These are phyloP conservation scores for Anas flavirostris DNA, from an alignment of 2,797 vertebrate genomes.

Conservation along the genomic window DNA sequence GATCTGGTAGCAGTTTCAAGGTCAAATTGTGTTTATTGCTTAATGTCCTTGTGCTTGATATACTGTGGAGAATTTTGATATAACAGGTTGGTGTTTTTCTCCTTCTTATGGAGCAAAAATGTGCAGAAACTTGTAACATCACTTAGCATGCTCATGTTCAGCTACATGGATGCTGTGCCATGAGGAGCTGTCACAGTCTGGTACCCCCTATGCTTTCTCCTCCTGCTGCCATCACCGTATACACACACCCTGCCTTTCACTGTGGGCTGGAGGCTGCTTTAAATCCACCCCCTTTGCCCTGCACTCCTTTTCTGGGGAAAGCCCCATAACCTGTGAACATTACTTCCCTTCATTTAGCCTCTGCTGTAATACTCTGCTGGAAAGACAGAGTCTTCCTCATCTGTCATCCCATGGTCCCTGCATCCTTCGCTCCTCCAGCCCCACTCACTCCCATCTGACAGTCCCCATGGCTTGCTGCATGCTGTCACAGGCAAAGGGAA, in stretches of 20 bases:
- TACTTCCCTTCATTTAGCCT: neutral
- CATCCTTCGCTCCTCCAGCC: neutral
- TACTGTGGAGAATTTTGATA: neutral
- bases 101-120: neutral
- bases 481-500: neutral
- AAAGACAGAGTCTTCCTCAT: neutral
- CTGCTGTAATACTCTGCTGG: neutral
- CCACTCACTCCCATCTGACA: neutral
- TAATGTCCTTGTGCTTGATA: neutral
- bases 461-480: neutral
- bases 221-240: neutral
- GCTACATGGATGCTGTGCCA: fast-evolving
- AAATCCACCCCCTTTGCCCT: neutral
- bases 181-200: neutral
- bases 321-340: fast-evolving
- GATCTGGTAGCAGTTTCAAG: neutral
- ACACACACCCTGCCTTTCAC: neutral
- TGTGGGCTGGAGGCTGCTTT: neutral
- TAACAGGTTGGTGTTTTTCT: neutral
- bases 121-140: neutral
- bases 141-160: neutral
- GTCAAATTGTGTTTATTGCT: neutral
- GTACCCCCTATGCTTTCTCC: neutral
- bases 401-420: neutral
- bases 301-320: neutral